Evolutionary conservation across 2,888 invertebrate species (phyloP).

Genomic region (Ommatoiulus sabulosus): DNA sequence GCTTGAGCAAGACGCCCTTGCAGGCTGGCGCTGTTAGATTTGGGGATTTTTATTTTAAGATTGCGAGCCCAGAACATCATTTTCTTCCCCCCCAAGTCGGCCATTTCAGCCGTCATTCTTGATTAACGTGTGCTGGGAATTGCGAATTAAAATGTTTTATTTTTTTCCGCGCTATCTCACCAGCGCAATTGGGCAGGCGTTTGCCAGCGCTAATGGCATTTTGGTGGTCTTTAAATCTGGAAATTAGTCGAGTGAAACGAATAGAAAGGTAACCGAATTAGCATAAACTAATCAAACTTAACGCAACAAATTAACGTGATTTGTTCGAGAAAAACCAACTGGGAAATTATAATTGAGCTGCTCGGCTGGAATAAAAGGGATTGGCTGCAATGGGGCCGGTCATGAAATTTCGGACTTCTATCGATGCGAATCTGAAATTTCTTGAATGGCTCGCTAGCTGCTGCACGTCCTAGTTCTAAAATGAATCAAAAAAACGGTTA

Average conservation of each 20-base stretch:
- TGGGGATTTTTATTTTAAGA: slow-evolving; percentile 26
- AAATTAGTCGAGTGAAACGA: slow-evolving; percentile 53
- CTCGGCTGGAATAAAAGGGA: background rate
- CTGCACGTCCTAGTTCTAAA: too few relatives aligned
- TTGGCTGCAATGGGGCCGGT: background rate
- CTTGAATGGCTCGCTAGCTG: too few relatives aligned
- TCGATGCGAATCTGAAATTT: too few relatives aligned
- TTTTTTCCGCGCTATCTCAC: slow-evolving; percentile 39
- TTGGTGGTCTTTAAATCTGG: slow-evolving; percentile 53
- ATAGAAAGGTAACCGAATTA: slow-evolving; percentile 54
- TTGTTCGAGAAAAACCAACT: slow-evolving; percentile 41
- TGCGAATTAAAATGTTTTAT: slow-evolving; percentile 55
- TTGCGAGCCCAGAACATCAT: slow-evolving; percentile 39
- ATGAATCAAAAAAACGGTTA: too few relatives aligned
- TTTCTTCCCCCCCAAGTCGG: slow-evolving; percentile 50
- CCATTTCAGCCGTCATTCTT: slow-evolving; percentile 57
- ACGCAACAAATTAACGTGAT: slow-evolving; percentile 53
- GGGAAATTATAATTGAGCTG: slow-evolving; percentile 47
- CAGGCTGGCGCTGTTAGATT: background rate
- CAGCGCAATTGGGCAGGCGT: slow-evolving; percentile 38
- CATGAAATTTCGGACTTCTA: background rate
- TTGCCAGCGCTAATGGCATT: slow-evolving; percentile 48
- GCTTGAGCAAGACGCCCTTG: background rate
- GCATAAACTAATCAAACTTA: slow-evolving; percentile 55
- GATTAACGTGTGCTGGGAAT: slow-evolving; percentile 57